phyloP scores from a whole-genome alignment of 2,888 invertebrate genomes.

The Norana najaformis region DNA sequence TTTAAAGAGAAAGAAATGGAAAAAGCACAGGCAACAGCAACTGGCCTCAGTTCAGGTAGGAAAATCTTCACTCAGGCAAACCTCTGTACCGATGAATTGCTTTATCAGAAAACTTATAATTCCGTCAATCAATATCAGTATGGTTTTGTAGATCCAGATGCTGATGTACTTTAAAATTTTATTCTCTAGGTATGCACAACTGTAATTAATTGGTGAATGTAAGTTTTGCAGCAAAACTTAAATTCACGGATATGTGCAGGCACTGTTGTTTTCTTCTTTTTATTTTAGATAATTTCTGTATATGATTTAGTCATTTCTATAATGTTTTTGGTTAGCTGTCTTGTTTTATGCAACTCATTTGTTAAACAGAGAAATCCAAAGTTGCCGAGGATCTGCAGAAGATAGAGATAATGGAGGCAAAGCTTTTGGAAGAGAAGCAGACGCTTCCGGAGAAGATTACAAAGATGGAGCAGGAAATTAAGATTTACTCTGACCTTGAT shows the following conservation, averaged over 20 bases:
- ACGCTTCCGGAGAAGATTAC: slow-evolving; percentile 64
- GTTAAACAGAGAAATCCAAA: slow-evolving; percentile 65
- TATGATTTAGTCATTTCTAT: neutral
- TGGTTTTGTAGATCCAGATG: no score
- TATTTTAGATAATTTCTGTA: neutral
- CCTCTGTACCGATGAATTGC: neutral
- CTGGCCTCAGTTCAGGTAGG: slow-evolving; percentile 66
- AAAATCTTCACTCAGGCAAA: neutral
- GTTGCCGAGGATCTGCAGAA: slow-evolving; percentile 60
- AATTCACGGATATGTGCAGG: neutral
- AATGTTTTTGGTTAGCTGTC: neutral
- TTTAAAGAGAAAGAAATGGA: slow-evolving; percentile 68
- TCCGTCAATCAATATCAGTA: neutral
- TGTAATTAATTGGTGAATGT: no score
- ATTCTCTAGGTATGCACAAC: no score
- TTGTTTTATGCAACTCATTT: neutral
- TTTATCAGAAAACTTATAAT: neutral
- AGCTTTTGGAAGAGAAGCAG: slow-evolving; percentile 68
- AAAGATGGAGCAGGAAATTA: slow-evolving; percentile 70
- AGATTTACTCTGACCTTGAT: slow-evolving; percentile 69
- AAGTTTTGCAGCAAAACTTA: neutral
- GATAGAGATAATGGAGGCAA: slow-evolving; percentile 73
- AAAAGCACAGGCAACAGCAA: slow-evolving; percentile 71
- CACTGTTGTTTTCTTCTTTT: neutral
- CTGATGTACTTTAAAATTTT: no score